These are phyloP conservation scores for Drosophila funebris DNA, from an alignment of 1,140 invertebrate genomes.

Conservation along the genomic window DNA sequence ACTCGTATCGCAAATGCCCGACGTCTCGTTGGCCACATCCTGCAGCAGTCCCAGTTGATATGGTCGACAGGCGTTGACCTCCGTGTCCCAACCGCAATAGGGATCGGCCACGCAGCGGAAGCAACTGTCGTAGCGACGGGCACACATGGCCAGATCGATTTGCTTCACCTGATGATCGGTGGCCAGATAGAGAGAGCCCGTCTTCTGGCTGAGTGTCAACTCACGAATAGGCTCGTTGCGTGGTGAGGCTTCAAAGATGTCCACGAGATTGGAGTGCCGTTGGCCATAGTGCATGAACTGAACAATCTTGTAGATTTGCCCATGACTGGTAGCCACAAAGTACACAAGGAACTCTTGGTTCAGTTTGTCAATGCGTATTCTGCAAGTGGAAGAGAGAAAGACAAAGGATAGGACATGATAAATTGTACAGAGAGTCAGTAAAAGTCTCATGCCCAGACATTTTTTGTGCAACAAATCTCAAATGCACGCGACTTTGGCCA, in stretches of 20 bases:
- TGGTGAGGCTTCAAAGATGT: slow-evolving; percentile 89
- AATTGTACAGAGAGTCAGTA: neutral
- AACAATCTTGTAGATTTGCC: slow-evolving; percentile 92
- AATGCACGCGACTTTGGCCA: slow-evolving; percentile 53
- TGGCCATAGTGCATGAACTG: slow-evolving; percentile 87
- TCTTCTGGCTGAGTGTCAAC: slow-evolving; percentile 89
- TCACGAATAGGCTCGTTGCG: slow-evolving; percentile 89
- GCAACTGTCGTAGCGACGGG: slow-evolving; percentile 90
- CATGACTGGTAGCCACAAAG: slow-evolving; percentile 91
- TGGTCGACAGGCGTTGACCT: slow-evolving; percentile 89
- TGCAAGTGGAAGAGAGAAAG: slow-evolving; percentile 10
- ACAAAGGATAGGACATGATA: neutral
- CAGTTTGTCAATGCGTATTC: slow-evolving; percentile 83
- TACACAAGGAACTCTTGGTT: slow-evolving; percentile 90
- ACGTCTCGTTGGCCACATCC: slow-evolving; percentile 89
- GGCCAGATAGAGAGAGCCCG: slow-evolving; percentile 90
- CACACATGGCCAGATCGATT: slow-evolving; percentile 90
- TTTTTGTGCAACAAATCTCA: slow-evolving; percentile 29
- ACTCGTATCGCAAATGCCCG: slow-evolving; percentile 89
- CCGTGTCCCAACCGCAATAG: slow-evolving; percentile 93
- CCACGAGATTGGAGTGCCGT: slow-evolving; percentile 89
- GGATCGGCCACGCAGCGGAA: slow-evolving; percentile 91
- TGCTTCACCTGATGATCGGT: slow-evolving; percentile 91
- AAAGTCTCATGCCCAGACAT: neutral
- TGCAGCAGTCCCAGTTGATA: slow-evolving; percentile 87